Evolutionary conservation across 2,797 vertebrate species (phyloP).

Genomic region (Leptoclinus maculatus): DNA sequence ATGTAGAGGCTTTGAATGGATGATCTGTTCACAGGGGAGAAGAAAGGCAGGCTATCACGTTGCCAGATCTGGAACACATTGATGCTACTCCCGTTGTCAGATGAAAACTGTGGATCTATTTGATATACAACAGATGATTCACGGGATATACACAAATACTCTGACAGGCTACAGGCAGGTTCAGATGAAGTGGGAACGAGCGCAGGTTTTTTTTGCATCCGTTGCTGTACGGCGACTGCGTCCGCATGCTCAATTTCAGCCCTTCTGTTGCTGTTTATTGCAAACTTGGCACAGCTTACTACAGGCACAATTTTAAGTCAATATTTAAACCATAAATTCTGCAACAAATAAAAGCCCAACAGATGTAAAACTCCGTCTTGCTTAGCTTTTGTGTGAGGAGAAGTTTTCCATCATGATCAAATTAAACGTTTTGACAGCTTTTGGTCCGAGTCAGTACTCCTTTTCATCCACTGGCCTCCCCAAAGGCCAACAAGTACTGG

Average conservation of each 20-base stretch:
- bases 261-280: slow-evolving; percentile 46
- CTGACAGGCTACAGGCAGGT: slow-evolving; percentile 40
- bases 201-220: slow-evolving; percentile 9
- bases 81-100: slow-evolving; percentile 75
- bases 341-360: slow-evolving; percentile 45
- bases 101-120: slow-evolving; percentile 69
- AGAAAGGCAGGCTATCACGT: slow-evolving; percentile 76
- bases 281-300: slow-evolving; percentile 33
- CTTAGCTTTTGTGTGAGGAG: slow-evolving; percentile 47
- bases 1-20: slow-evolving; percentile 80
- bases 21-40: slow-evolving; percentile 82
- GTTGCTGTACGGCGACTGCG: slow-evolving; percentile 17
- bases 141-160: slow-evolving; percentile 48
- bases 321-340: slow-evolving; percentile 57
- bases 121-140: slow-evolving; percentile 80
- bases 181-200: slow-evolving; percentile 35
- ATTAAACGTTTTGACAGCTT: slow-evolving; percentile 56
- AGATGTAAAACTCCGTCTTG: slow-evolving; percentile 32
- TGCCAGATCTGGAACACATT: slow-evolving; percentile 72
- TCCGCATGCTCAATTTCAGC: slow-evolving; percentile 38
- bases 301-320: slow-evolving; percentile 52
- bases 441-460: slow-evolving; percentile 36
- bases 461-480: slow-evolving; percentile 54
- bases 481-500: slow-evolving; percentile 51
- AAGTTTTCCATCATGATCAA: slow-evolving; percentile 57